Evolutionary conservation across 2,797 vertebrate genomes (phyloP).

Genomic region (Caiman crocodilus): DNA sequence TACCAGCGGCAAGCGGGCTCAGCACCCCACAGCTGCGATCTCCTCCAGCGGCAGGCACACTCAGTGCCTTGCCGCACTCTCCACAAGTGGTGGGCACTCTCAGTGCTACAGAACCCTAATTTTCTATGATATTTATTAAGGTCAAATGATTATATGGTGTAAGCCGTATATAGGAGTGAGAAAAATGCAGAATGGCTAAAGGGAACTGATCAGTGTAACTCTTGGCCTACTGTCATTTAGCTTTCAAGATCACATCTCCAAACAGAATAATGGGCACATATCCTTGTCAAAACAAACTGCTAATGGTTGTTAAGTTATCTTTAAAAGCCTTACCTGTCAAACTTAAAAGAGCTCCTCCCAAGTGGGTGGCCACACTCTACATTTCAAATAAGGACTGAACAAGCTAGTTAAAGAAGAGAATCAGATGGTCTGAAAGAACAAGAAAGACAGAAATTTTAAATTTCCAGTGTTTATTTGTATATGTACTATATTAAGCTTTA

Average conservation of each 20-base stretch:
- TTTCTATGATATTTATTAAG: neutral
- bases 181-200: slow-evolving; percentile 27
- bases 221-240: neutral
- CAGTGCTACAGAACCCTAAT: too few species aligned
- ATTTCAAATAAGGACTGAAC: neutral
- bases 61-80: too few species aligned
- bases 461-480: slow-evolving; percentile 67
- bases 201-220: slow-evolving; percentile 24
- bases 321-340: neutral
- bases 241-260: slow-evolving; percentile 28
- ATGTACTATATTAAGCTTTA: slow-evolving; percentile 57
- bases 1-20: too few species aligned
- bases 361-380: slow-evolving; percentile 27
- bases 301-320: slow-evolving; percentile 7
- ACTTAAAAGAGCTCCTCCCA: slow-evolving; percentile 14
- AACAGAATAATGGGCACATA: neutral
- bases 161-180: neutral
- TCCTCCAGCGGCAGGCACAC: too few species aligned
- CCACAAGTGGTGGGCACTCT: too few species aligned
- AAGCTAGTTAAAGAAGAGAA: slow-evolving; percentile 27
- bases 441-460: slow-evolving; percentile 33
- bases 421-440: slow-evolving; percentile 32
- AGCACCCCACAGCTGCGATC: too few species aligned
- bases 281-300: slow-evolving; percentile 16
- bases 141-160: neutral